Evolutionary conservation across 2,888 invertebrate genomes (phyloP), one percentile per base, ranked within the genome.

Genomic region (Eilema caniola): DNA sequence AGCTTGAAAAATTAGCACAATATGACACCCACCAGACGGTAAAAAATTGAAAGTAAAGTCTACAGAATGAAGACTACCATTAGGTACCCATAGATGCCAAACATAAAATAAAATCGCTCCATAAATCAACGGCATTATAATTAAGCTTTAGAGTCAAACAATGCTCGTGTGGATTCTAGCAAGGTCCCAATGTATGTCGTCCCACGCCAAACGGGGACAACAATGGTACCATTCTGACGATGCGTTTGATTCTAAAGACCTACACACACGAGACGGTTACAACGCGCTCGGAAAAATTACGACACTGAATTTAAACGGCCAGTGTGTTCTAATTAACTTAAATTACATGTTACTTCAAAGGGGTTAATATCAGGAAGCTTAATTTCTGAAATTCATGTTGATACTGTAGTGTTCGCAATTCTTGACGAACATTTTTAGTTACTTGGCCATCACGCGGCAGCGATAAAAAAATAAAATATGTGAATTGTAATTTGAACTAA

Each of bases 191-290:
- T 47, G 76, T 75, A 75, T 20, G 31, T 24, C 69, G 31, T 64
- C 75, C 65, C 76, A 73, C 81, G 70, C 79, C 74, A 66, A 74
- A 75, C 10, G 56, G 59, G 81, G 74, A 71, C 66, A 60, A 82
- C 80, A 82, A 83, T 81, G 68, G 79, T 63, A 41, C 23, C 33
- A 62, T 65, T 61, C 68, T 71, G 76, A 82, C 82, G 76, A 73
- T 73, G 78, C 76, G 76, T 70, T 73, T 73, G 70, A 59, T 60
- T 71, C 70, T 61, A 67, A 78, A 64, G 62, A 11, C 62, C 62
- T 23, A 16, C 37, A 62, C 62, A 62, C 23, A 37, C 62, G 33
- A 33, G 33, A 62, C 37, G 23, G 23, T 23, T 62, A 33, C 31
- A 62, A 23, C 61, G 23, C 33, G n/a, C 33, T 12, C 5, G 20